Evolutionary conservation across 2,797 vertebrate genomes (phyloP), one percentile per base, ranked within the genome.

Genomic region (Stomatorhinus walkeri): DNA sequence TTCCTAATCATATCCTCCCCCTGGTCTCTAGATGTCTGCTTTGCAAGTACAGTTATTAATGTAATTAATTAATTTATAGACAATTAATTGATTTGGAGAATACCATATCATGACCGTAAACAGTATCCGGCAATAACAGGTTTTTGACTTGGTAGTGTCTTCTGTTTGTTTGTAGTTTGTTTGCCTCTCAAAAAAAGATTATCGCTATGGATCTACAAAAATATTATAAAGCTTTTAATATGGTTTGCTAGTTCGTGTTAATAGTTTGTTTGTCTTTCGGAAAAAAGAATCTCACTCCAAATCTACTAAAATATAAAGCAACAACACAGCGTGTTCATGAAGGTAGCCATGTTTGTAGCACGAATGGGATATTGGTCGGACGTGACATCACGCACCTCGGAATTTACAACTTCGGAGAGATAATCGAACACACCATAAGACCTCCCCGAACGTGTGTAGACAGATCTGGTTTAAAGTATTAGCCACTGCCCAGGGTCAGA

Each of bases 1-100:
- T 88, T 90, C 88, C 88, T 85, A 89, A 90, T 91, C 91, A 92
- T 92, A 94, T 93, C 93, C 93, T 91, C 90, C 89, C 87, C 90
- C 89, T n/a, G 89, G 51, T 91, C 87, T 89, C 91, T 92, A 93
- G 91, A 92, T 91, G 90, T 79, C 64, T 91, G 88, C 59, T 87
- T 36, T 87, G 89, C 92, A 91, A 92, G 91, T 91, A 90, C 88
- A 92, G 88, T 59, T 22, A 59, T n/a, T n/a, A 56, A 56, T 56
- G 19, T 56, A n/a, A 56, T n/a, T 59, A n/a, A 59, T 59, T 8
- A 22, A 8, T 56, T n/a, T 59, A 59, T 22, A 59, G 28, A 32
- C 1, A 32, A 32, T 32, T 59, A n/a, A 2, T 59, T 6, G n/a
- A 59, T 59, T 59, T 59, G 22, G 56, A 59, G 56, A 59, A 59